These are phyloP conservation scores for Scrobipalpa atriplicella DNA, from an alignment of 2,888 invertebrate genomes.

Conservation along the genomic window DNA sequence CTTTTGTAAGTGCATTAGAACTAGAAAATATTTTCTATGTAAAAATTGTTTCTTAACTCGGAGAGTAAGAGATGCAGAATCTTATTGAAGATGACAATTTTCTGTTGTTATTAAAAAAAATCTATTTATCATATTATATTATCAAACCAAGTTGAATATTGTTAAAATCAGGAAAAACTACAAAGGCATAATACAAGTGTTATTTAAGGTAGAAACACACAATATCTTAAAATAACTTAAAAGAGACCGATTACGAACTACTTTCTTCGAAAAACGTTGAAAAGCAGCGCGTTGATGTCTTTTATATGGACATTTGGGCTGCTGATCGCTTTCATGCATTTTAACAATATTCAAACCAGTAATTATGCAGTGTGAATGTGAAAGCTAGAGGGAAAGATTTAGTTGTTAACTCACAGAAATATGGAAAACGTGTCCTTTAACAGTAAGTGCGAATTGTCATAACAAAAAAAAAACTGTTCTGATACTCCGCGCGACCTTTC, in stretches of 20 bases:
- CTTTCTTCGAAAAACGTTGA: background rate
- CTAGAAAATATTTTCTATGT: background rate
- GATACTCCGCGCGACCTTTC: background rate
- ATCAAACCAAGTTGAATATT: background rate
- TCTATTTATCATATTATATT: background rate
- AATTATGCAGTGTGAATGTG: background rate
- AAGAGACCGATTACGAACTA: too few species aligned
- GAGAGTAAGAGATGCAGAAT: background rate
- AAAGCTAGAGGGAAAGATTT: slow-evolving; percentile 1
- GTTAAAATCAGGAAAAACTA: too few species aligned
- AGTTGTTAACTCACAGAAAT: background rate
- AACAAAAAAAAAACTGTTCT: background rate
- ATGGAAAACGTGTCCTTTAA: background rate
- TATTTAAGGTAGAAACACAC: too few species aligned
- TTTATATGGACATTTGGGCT: background rate
- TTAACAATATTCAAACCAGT: background rate
- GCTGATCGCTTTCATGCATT: background rate
- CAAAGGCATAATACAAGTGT: too few species aligned
- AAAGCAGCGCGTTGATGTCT: background rate
- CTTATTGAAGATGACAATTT: background rate
- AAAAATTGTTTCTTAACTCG: background rate
- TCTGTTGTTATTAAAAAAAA: background rate
- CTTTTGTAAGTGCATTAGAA: background rate
- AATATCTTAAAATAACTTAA: too few species aligned
- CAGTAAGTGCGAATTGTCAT: background rate